Evolutionary conservation across 2,797 vertebrate species (phyloP).

Genomic region (Phrynocephalus guinanensis): DNA sequence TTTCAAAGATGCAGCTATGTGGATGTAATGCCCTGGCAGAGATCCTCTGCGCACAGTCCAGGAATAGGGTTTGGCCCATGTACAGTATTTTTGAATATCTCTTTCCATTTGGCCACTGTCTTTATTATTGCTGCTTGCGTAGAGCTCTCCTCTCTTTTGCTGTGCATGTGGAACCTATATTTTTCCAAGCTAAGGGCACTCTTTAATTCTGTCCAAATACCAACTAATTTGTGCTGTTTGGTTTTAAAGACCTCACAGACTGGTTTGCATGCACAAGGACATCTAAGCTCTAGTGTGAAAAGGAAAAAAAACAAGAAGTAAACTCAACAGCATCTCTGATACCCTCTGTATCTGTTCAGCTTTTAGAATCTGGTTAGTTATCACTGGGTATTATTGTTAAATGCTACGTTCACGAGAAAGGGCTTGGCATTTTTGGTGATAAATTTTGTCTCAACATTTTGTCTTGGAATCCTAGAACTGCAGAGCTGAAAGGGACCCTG

Average conservation of each 20-base stretch:
- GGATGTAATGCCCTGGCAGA: conserved; percentile 6
- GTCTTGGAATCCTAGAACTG: too few relatives aligned
- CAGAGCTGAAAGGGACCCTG: too few relatives aligned
- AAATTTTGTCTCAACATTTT: not conserved
- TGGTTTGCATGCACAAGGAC: too few relatives aligned
- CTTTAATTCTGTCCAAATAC: not conserved
- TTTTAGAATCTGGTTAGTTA: not conserved
- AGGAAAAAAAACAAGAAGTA: too few relatives aligned
- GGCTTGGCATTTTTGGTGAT: not conserved
- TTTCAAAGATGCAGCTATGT: conserved; percentile 6
- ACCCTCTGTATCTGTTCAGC: not conserved
- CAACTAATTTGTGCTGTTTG: not conserved
- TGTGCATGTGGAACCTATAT: not conserved
- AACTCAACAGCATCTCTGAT: not conserved
- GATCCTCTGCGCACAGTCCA: not conserved
- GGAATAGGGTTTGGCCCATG: conserved; percentile 5
- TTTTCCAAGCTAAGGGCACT: too few relatives aligned
- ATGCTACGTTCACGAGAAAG: not conserved
- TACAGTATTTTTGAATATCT: not conserved
- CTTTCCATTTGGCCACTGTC: not conserved
- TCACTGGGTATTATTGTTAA: not conserved
- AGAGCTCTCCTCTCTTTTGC: not conserved
- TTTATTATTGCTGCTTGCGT: conserved; percentile 12
- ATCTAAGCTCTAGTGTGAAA: too few relatives aligned
- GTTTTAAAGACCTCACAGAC: too few relatives aligned